Evolutionary conservation across 2,113 vertebrate genomes (phyloP), one percentile per base, ranked within the genome.

Genomic region (Barbus barbus): DNA sequence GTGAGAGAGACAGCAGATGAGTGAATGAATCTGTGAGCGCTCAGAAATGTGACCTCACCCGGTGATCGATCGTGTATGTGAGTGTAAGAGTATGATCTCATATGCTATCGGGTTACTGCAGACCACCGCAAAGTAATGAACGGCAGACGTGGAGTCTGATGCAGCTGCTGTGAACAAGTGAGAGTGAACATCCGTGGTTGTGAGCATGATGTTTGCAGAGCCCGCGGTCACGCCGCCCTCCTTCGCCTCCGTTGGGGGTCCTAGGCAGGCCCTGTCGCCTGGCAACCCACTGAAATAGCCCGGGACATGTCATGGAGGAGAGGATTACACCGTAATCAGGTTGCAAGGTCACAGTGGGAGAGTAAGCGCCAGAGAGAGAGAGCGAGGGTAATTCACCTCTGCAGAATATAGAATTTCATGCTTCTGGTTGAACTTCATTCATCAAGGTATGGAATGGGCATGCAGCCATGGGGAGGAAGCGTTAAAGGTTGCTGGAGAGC

Each of bases 201-300:
- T 44, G 26, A 58, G 24, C 1, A n/a, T 4, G 41, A 81, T 81
- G 69, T 36, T 69, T 36, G 46, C 31, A 38, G 65, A 2, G 53
- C 79, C 71, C 26, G 31, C 82, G 72, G 76, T 83, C 81, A 84
- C n/a, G 51, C 85, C 90, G 91, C 83, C 67, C 86, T 82, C 77
- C 78, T 24, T 80, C 75, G 53, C 81, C 81, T 81, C 78, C 84
- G 90, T 90, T 85, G 84, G 90, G 88, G 87, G 87, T 91, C 90
- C 85, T 90, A 53, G 86, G 91, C 88, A 90, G 91, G 74, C 83
- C 81, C 86, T 89, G 93, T 93, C 93, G 90, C 93, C 86, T 93
- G 92, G 93, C 93, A 94, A 94, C 84, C 93, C 86, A 86, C 86
- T 86, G 91, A 89, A 93, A 89, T 87, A 87, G 88, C 90, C 77